These are phyloP conservation scores for Hemitrygon akajei DNA, from an alignment of 2,797 vertebrate species.

Conservation along the genomic window DNA sequence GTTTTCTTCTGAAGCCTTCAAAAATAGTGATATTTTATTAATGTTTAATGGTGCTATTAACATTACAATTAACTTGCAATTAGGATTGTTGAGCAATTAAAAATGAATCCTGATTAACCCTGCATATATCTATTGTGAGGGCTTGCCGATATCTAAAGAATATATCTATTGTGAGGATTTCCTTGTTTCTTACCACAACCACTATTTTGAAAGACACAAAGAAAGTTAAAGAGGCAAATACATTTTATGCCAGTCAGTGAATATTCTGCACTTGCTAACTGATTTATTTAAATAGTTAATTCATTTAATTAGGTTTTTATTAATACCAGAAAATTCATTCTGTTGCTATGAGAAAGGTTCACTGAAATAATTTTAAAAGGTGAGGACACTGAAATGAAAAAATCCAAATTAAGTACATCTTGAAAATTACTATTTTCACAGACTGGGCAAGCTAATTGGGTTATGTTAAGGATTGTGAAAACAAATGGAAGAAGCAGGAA, in stretches of 20 bases:
- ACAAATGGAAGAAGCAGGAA: background rate
- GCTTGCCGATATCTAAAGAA: background rate
- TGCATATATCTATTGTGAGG: no score
- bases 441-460: background rate
- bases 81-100: no score
- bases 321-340: background rate
- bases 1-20: no score
- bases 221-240: background rate
- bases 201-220: background rate
- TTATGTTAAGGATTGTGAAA: background rate
- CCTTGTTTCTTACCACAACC: background rate
- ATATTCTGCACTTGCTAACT: background rate
- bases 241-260: background rate
- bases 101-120: no score
- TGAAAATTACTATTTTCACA: background rate
- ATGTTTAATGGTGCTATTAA: no score
- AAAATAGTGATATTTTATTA: no score
- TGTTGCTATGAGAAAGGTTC: background rate
- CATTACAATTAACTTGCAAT: no score
- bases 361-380: background rate
- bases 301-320: background rate
- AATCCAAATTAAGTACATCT: background rate
- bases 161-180: background rate
- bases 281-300: background rate
- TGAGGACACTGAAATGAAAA: background rate